These are phyloP conservation scores for Epinotia nisella DNA, from an alignment of 2,888 invertebrate genomes.

Conservation along the genomic window DNA sequence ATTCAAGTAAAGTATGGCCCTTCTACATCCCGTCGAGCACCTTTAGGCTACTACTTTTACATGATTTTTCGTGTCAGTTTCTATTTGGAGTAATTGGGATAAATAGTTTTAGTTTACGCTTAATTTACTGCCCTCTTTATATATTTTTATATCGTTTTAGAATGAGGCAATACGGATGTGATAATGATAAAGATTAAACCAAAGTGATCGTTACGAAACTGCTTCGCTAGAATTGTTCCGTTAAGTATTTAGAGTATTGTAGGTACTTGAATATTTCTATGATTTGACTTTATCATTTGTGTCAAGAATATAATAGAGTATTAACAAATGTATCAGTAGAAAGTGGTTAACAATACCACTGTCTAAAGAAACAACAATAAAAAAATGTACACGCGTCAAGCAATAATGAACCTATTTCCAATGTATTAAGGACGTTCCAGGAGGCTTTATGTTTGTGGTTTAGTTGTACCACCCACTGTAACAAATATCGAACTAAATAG, in stretches of 20 bases:
- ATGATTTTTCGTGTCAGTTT: too few species aligned
- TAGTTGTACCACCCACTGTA: constrained; percentile 59
- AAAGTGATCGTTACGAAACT: too few species aligned
- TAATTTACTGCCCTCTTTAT: too few species aligned
- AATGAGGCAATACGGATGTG: too few species aligned
- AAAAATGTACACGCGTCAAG: not conserved
- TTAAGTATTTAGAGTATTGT: not conserved
- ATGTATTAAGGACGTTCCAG: not conserved
- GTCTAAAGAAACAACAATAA: constrained; percentile 1
- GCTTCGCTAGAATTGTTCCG: not conserved
- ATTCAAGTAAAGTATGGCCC: too few species aligned
- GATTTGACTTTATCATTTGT: not conserved
- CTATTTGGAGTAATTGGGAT: too few species aligned
- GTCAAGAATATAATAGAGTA: constrained; percentile 29
- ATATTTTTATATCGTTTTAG: too few species aligned
- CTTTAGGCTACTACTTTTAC: too few species aligned
- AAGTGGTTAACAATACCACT: constrained; percentile 28
- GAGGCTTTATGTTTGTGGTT: constrained; percentile 12
- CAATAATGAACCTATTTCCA: not conserved
- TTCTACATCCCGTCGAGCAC: too few species aligned
- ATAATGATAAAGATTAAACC: too few species aligned
- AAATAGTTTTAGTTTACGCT: too few species aligned
- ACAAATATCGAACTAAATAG: constrained; percentile 56
- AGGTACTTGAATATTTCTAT: constrained; percentile 9
- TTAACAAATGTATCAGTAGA: constrained; percentile 35